phyloP scores from a whole-genome alignment of 2,797 vertebrate genomes.

The Malacoraja senta region DNA sequence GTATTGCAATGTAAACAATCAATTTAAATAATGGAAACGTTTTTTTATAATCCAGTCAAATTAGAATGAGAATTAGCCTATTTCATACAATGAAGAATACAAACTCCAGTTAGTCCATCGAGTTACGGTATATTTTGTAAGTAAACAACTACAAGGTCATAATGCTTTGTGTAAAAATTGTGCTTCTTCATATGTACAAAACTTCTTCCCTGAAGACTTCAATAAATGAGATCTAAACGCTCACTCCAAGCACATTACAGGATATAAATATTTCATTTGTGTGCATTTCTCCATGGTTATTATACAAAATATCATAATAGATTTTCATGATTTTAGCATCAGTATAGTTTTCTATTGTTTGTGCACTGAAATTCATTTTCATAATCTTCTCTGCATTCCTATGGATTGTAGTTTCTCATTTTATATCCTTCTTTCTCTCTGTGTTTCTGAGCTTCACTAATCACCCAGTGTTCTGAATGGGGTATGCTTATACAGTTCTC shows the following conservation, averaged over 20 bases:
- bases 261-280: not conserved
- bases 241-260: not conserved
- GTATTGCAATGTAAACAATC: too few relatives aligned
- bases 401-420: constrained; percentile 4
- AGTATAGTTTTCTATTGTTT: not conserved
- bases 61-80: too few relatives aligned
- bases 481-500: not conserved
- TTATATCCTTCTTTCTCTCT: not conserved
- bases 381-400: too few relatives aligned
- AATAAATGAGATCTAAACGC: not conserved
- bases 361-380: not conserved
- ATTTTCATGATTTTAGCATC: not conserved
- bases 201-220: not conserved
- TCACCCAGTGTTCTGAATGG: not conserved
- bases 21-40: too few relatives aligned
- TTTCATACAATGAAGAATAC: not conserved
- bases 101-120: not conserved
- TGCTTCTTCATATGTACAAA: not conserved
- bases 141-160: not conserved
- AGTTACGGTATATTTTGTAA: not conserved
- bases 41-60: too few relatives aligned
- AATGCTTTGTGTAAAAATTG: not conserved
- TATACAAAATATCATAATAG: not conserved
- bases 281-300: not conserved
- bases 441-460: not conserved